phyloP scores from a whole-genome alignment of 37 sponge, comb jelly and placozoan species.

The Bolinopsis microptera region DNA sequence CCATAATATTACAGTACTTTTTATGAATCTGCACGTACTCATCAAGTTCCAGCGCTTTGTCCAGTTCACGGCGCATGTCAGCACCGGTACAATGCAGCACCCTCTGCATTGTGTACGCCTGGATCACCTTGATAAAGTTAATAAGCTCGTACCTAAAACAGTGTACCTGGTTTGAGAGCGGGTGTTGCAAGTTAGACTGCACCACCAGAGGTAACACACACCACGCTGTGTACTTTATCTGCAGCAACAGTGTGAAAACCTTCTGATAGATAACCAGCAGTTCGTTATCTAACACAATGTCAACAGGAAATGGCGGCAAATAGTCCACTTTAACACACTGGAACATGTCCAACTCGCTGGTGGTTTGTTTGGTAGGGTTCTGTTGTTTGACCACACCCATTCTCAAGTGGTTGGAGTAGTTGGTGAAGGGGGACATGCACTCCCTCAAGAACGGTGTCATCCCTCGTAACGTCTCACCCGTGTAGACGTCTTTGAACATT shows the following conservation, averaged over 20 bases:
- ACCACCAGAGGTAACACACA: constrained; percentile 19
- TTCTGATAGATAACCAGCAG: constrained; percentile 23
- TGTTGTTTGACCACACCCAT: neutral
- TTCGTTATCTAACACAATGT: constrained; percentile 28
- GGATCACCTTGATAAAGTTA: constrained; percentile 59
- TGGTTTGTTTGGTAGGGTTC: neutral
- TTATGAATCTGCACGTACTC: constrained; percentile 39
- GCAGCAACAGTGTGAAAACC: constrained; percentile 40
- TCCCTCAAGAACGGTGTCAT: constrained; percentile 56
- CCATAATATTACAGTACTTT: constrained; percentile 51
- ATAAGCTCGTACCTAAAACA: constrained; percentile 47
- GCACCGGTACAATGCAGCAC: constrained; percentile 46
- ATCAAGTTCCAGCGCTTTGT: constrained; percentile 11
- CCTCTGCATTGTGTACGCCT: constrained; percentile 63
- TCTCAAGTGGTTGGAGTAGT: neutral
- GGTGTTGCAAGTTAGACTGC: neutral
- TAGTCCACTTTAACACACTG: constrained; percentile 8
- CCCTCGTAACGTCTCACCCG: neutral
- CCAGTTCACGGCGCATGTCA: constrained; percentile 50
- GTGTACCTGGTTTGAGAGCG: neutral
- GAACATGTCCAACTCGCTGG: constrained; percentile 16
- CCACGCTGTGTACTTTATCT: constrained; percentile 66
- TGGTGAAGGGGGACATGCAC: constrained; percentile 51
- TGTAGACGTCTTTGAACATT: constrained; percentile 6
- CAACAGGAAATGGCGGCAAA: constrained; percentile 27